Base-by-base conservation (phyloP, 2,888 invertebrate genomes). In the Spisula solida region DNA sequence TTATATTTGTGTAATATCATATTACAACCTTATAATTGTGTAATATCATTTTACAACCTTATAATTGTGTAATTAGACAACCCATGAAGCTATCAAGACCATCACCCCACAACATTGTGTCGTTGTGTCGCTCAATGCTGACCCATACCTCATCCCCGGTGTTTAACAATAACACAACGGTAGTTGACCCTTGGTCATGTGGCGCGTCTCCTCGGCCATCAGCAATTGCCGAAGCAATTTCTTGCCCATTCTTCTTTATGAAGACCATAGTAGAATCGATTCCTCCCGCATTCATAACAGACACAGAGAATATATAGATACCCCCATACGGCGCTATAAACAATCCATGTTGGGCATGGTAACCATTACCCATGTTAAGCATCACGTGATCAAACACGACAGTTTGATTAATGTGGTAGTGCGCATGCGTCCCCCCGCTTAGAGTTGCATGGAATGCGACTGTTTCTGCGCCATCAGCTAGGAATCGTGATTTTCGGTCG, bases 261-360 rank as follows among this genome's bases (percentile, higher is more conserved):
- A 47, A 48, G 4, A 80, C 48, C 47, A 48, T 48, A 25, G 47
- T 80, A 48, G 47, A 47, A 14, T 80, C 47, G 20, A 2, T 31
- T 18, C 31, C 12, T 34, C 2, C 5, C 12, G 41, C 0, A 51
- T n/a, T 31, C 75, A 83, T 75, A 1, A 83, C 51, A 1, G 83
- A 83, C 20, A 83, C 83, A 5, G 83, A 83, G 75, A 83, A 83
- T 12, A 83, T 75, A 31, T 83, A 83, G 20, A 83, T 16, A 29
- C 83, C 83, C 0, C 16, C 6, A 25, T 48, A 29, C 6, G 41
- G 48, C 6, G 83, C 75, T 4, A 75, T 48, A 48, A 83, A 83
- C 8, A 83, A 51, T 31, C 83, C 83, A 12, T 83, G 83, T 25
- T 48, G 48, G 10, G 25, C 1, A 29, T 75, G 75, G n/a, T 83